Conservation (phyloP, 2,113 vertebrate species). For the Rhea pennata region DNA sequence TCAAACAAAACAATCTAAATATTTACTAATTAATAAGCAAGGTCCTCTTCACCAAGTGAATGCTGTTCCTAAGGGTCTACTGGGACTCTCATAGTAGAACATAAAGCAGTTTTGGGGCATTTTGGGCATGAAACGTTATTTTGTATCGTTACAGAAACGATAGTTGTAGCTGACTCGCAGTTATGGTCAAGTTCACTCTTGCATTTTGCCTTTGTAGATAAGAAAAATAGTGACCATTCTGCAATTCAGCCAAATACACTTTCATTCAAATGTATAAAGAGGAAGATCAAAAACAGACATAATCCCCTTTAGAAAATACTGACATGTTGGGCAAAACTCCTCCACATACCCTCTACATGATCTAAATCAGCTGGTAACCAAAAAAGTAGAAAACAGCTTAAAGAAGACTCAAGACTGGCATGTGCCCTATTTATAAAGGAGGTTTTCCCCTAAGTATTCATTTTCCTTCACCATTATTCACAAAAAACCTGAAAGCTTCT, state of each 20-base stretch:
- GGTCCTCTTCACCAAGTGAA: not conserved
- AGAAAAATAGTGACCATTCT: not conserved
- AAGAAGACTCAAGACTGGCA: not conserved
- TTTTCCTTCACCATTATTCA: not conserved
- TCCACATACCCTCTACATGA: not conserved
- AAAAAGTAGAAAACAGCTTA: not conserved
- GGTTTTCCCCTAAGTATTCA: rapidly evolving
- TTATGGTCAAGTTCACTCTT: not conserved
- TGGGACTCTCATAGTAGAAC: not conserved
- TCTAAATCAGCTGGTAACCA: not conserved
- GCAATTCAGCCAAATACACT: not conserved
- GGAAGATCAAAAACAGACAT: not conserved
- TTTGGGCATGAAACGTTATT: not conserved
- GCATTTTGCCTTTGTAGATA: not conserved
- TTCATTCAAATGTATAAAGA: not conserved
- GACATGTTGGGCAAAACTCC: not conserved
- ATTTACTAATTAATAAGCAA: not conserved
- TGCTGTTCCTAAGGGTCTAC: not conserved
- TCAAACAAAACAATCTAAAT: not conserved
- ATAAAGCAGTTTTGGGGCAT: not conserved
- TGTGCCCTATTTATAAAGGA: not conserved
- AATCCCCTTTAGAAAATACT: not conserved
- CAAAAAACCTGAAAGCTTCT: not conserved
- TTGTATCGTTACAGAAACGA: not conserved
- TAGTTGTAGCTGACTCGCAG: not conserved